Evolutionary conservation across 2,113 vertebrate species (phyloP).

Genomic region (Myiozetetes cayanensis): DNA sequence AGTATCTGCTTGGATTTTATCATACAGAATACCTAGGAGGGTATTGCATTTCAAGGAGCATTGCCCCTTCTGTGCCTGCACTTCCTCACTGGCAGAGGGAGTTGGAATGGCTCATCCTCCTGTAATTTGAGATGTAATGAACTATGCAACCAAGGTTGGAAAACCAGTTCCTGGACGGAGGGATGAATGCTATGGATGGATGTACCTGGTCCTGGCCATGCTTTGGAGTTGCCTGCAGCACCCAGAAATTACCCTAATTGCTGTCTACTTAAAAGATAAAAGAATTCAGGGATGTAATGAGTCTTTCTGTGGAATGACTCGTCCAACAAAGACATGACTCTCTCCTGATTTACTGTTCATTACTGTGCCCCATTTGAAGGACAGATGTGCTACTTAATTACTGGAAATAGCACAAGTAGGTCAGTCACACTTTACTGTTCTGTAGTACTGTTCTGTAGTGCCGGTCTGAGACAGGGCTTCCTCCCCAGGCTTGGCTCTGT

Average conservation of each 20-base stretch:
- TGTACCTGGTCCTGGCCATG: background rate
- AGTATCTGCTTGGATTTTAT: fast-evolving
- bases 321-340: background rate
- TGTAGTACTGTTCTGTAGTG: no score
- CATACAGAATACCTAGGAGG: background rate
- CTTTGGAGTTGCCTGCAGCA: background rate
- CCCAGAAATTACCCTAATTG: background rate
- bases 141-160: background rate
- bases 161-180: background rate
- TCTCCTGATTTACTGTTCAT: background rate
- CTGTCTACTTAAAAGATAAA: background rate
- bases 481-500: background rate
- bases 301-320: background rate
- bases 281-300: background rate
- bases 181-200: fast-evolving
- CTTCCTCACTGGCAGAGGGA: background rate
- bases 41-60: background rate
- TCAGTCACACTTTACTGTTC: background rate
- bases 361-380: background rate
- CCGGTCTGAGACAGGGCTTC: background rate
- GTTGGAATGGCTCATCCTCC: background rate
- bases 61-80: background rate
- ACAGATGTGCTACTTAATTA: background rate
- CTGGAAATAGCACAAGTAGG: background rate
- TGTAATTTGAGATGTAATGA: background rate